Evolutionary conservation across 2,797 vertebrate genomes (phyloP), one percentile per base, ranked within the genome.

Genomic region (Smutsia gigantea): DNA sequence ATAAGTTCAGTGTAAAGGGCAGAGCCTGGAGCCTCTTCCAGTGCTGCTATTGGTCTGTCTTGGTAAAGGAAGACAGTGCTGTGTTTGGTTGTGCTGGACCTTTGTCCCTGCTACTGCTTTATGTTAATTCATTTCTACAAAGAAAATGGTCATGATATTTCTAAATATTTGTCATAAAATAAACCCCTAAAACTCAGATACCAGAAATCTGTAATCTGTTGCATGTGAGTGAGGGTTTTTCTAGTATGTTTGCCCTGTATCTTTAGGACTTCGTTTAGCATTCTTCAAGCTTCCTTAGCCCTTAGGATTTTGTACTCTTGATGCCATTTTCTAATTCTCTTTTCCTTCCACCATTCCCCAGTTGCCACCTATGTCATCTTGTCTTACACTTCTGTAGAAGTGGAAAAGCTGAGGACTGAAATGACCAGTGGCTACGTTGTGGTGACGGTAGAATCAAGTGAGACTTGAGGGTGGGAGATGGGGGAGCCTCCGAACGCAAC

Each of bases 151-250:
- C 8, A 18, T 71, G 64, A 42, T 72, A 93, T 92, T 87, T 78
- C 37, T 69, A 94, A 84, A 87, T 79, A 37, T 46, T 74, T 95
- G 72, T 49, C 39, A 14, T 87, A 92, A 86, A 86, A 64, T 92
- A 49, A 94, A 74, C 34, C 9, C 18, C 66, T 95, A 55, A 91
- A 86, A 86, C 21, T 87, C 27, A 93, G 29, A 51, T 95, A 71
- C 23, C 7, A 84, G 53, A 87, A 88, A 72, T 83, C 78, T 86
- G 21, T 90, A 77, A 85, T 92, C 37, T 96, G 23, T n/a, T 82
- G 2, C 77, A 59, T 92, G 11, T 75, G n/a, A 88, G 11, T 19
- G 64, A 71, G 37, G 37, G 64, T 71, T 64, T 88, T 3, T 87
- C 23, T 25, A 57, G 15, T 55, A 66, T 75, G 4, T 85, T 90